Percentiles rank a stretch among this genome's conserved stretches.
Evolutionary conservation across 2,113 vertebrate genomes (phyloP).

Genomic region (Gallinago undulata): DNA sequence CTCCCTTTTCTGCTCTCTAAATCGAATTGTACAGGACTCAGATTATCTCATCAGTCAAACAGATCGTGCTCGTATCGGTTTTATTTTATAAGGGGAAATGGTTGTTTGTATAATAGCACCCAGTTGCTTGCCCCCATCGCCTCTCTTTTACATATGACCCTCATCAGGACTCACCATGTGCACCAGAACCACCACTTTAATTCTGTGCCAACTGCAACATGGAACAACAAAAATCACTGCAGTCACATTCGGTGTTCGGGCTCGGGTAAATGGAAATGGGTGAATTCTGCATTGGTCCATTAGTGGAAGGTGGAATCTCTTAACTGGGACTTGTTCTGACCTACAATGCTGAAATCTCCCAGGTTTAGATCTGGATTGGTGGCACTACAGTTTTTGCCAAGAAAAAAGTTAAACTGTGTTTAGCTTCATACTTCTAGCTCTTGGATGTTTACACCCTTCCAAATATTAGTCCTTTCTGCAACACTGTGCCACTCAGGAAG

Average conservation of each 20-base stretch:
- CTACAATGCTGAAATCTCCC: background rate
- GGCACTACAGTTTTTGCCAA: background rate
- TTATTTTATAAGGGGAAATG: background rate
- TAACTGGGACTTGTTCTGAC: background rate
- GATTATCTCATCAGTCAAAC: background rate
- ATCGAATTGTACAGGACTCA: background rate
- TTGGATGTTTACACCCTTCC: background rate
- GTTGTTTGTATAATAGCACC: background rate
- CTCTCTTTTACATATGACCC: background rate
- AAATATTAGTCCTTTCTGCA: background rate
- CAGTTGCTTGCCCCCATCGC: background rate
- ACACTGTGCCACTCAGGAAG: background rate
- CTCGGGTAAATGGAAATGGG: background rate
- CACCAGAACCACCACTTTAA: background rate
- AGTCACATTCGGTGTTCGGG: rapidly evolving
- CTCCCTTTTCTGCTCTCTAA: background rate
- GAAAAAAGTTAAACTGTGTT: background rate
- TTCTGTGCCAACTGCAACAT: background rate
- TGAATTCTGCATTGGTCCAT: background rate
- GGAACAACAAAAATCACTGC: background rate
- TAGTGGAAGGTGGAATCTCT: background rate
- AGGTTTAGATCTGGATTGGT: background rate
- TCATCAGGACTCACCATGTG: background rate
- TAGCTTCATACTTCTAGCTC: background rate
- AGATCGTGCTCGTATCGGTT: background rate